A percentile compares a stretch with the other conserved stretches of the same genome.
phyloP scores from a whole-genome alignment of 2,113 vertebrate genomes.

The Psittacula cyanocephala region DNA sequence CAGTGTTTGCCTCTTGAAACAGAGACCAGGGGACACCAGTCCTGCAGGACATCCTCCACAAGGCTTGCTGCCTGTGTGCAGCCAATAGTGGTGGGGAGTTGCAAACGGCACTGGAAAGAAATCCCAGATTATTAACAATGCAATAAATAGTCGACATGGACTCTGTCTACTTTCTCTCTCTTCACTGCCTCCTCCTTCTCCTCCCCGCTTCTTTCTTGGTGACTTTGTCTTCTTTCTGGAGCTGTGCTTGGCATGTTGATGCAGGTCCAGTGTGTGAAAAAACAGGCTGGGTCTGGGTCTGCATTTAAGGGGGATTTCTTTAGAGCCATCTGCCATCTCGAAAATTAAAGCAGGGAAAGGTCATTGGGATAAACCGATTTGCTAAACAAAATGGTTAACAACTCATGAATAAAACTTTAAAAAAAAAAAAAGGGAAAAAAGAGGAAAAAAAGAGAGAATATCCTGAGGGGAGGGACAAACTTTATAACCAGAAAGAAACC shows the following conservation, averaged over 20 bases:
- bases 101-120: neutral
- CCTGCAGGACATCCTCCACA: neutral
- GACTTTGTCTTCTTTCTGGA: conserved; percentile 34
- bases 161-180: neutral
- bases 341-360: conserved; percentile 73
- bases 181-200: neutral
- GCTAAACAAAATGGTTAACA: conserved; percentile 83
- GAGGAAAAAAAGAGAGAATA: conserved; percentile 25
- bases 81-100: neutral
- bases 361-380: conserved; percentile 80
- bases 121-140: neutral
- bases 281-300: conserved; percentile 60
- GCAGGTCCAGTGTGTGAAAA: conserved; percentile 57
- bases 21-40: neutral
- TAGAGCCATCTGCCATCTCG: conserved; percentile 77
- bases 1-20: neutral
- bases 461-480: conserved; percentile 30
- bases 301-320: conserved; percentile 69
- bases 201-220: conserved; percentile 2
- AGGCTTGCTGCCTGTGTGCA: neutral
- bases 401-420: conserved; percentile 81
- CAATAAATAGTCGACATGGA: conserved; percentile 18
- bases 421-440: conserved; percentile 38
- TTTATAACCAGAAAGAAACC: conserved; percentile 12
- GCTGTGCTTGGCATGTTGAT: conserved; percentile 66